These are phyloP conservation scores for Odontamblyopus lacepedii DNA, from an alignment of 2,797 vertebrate genomes.

Conservation along the genomic window DNA sequence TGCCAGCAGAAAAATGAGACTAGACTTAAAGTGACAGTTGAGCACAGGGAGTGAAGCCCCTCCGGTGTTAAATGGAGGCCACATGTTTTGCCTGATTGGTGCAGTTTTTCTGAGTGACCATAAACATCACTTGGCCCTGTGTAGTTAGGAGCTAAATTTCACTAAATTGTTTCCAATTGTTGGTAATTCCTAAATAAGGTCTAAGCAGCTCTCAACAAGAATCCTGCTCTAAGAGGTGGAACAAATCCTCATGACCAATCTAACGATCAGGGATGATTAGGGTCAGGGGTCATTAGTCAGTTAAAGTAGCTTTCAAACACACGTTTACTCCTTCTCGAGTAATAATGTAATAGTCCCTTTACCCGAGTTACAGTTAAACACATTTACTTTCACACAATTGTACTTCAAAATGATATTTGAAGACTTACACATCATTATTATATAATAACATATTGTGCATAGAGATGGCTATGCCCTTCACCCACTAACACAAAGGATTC, in stretches of 20 bases:
- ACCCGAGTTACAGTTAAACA: too few relatives aligned
- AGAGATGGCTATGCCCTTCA: too few relatives aligned
- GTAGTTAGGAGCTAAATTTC: constrained; percentile 6
- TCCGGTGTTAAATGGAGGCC: constrained; percentile 1
- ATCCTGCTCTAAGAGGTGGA: background rate
- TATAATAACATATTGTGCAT: too few relatives aligned
- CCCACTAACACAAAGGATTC: too few relatives aligned
- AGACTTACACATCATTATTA: too few relatives aligned
- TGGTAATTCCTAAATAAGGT: background rate
- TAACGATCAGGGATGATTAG: background rate
- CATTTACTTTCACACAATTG: too few relatives aligned
- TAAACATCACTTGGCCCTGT: constrained; percentile 6
- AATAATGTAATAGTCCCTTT: too few relatives aligned
- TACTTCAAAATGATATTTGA: too few relatives aligned
- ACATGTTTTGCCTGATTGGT: constrained; percentile 11
- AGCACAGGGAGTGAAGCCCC: background rate
- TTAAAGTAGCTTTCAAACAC: too few relatives aligned
- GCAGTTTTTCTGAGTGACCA: background rate
- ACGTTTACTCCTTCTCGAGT: too few relatives aligned
- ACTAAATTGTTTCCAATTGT: constrained; percentile 10
- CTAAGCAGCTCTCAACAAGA: constrained; percentile 19
- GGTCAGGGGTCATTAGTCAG: background rate
- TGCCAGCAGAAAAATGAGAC: too few relatives aligned
- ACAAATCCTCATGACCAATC: background rate
- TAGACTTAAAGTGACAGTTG: background rate